Percentiles rank a stretch among this genome's conserved stretches.
Conservation (phyloP, 2,888 invertebrate genomes). For the Piscicola geometra region DNA sequence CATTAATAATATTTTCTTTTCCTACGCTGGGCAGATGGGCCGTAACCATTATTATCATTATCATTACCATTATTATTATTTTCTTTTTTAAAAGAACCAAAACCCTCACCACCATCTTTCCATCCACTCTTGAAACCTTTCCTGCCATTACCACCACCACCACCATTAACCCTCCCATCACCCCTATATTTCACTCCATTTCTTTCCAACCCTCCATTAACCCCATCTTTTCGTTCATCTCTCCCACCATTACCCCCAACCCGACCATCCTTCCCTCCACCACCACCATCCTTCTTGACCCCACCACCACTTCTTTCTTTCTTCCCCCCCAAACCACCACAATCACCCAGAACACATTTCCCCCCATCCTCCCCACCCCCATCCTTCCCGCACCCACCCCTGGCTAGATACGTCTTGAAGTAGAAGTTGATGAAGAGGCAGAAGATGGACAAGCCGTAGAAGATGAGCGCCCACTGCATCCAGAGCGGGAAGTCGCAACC, state of each 20-base stretch:
- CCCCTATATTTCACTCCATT: no score
- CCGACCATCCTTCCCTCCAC: neutral
- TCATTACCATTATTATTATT: neutral
- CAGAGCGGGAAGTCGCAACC: conserved; percentile 79
- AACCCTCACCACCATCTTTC: no score
- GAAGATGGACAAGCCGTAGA: conserved; percentile 53
- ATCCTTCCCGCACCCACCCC: neutral
- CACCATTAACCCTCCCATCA: no score
- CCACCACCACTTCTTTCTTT: neutral
- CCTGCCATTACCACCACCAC: no score
- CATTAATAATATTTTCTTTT: no score
- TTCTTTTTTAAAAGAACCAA: no score
- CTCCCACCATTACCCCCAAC: neutral
- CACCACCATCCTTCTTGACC: neutral
- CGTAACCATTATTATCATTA: neutral
- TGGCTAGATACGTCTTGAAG: conserved; percentile 54
- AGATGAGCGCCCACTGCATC: conserved; percentile 55
- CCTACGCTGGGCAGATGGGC: no score
- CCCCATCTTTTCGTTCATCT: neutral
- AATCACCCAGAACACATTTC: neutral
- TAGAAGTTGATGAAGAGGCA: conserved; percentile 56
- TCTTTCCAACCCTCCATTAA: neutral
- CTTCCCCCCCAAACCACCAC: neutral
- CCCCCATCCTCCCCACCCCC: neutral
- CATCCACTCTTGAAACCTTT: no score